Percentiles rank a stretch among this genome's conserved stretches.
Evolutionary conservation across 2,113 vertebrate species (phyloP).

Genomic region (Polyodon spathula): DNA sequence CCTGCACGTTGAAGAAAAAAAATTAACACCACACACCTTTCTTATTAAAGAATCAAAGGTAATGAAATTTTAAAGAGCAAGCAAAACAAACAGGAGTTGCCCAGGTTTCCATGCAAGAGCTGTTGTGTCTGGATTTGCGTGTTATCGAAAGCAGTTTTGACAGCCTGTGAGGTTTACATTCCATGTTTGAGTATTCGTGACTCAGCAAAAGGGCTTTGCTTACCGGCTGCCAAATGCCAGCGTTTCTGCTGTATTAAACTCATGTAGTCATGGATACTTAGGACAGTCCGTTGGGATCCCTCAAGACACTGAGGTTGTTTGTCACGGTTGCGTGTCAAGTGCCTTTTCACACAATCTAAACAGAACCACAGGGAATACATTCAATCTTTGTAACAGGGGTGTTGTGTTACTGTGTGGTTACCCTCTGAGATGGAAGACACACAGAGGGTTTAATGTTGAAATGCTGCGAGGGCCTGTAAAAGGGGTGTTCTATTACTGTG

Average conservation of each 20-base stretch:
- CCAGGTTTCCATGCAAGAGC: neutral
- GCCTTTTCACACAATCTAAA: neutral
- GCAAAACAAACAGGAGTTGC: neutral
- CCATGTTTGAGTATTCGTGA: neutral
- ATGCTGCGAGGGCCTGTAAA: no score
- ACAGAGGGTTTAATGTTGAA: no score
- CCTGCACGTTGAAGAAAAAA: no score
- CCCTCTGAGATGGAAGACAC: no score
- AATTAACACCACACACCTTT: no score
- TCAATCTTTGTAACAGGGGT: no score
- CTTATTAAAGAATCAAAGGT: neutral
- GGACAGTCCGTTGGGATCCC: neutral
- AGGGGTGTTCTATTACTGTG: no score
- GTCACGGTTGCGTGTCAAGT: neutral
- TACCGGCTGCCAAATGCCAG: neutral
- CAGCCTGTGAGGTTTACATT: neutral
- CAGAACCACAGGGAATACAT: no score
- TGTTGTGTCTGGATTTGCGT: neutral
- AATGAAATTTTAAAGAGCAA: neutral
- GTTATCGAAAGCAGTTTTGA: neutral
- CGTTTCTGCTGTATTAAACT: neutral
- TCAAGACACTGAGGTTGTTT: no score
- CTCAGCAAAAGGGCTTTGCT: neutral
- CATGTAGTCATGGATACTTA: neutral
- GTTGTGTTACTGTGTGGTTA: no score